Evolutionary conservation across 2,797 vertebrate genomes (phyloP).

Genomic region (Petrocephalus sullivani): DNA sequence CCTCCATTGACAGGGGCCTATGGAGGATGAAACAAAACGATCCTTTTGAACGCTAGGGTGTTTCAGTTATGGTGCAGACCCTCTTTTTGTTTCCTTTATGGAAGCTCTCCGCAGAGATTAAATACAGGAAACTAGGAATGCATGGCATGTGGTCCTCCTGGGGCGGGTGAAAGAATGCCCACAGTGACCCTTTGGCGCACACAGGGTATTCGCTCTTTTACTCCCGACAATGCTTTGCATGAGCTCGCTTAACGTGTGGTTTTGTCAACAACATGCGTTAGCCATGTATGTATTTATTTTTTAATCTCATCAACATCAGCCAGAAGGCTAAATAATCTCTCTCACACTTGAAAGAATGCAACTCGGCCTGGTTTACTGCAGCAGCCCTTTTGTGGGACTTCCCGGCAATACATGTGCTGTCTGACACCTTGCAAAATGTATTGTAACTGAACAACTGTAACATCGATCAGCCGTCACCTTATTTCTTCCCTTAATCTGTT

Average conservation of each 20-base stretch:
- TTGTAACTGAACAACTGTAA: neutral
- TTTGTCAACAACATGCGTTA: neutral
- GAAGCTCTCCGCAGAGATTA: neutral
- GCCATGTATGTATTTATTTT: neutral
- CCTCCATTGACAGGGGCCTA: neutral
- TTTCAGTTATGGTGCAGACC: neutral
- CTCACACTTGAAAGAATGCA: neutral
- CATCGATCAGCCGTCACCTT: neutral
- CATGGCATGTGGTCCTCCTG: neutral
- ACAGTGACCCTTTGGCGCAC: neutral
- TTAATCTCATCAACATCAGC: neutral
- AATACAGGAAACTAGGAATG: neutral
- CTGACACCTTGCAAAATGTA: neutral
- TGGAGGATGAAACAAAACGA: conserved; percentile 10
- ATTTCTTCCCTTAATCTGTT: neutral
- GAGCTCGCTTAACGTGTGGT: neutral
- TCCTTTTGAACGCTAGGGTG: neutral
- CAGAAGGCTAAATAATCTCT: neutral
- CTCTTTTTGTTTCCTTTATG: neutral
- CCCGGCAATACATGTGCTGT: neutral
- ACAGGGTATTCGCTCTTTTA: neutral
- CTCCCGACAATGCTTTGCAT: neutral
- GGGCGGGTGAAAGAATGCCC: neutral
- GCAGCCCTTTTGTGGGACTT: neutral
- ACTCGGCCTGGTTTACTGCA: neutral